A percentile compares a stretch with the other conserved stretches of the same genome.
Evolutionary conservation across 2,888 invertebrate species (phyloP).

Genomic region (Sphinx pinastri): DNA sequence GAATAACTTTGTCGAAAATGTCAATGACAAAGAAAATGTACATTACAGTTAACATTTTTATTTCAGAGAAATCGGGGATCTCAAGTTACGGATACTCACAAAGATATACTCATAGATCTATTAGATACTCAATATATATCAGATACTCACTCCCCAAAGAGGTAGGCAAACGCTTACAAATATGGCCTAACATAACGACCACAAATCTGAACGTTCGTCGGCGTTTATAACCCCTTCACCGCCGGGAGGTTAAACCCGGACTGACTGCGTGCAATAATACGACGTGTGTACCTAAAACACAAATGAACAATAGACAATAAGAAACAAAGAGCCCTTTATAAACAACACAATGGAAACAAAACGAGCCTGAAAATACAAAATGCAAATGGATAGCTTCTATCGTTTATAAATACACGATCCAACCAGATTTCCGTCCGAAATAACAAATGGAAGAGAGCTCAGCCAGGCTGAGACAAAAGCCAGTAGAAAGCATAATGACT

Average conservation of each 20-base stretch:
- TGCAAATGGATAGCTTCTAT: slow-evolving; percentile 11
- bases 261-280: too few relatives aligned
- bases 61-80: neutral
- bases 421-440: slow-evolving; percentile 34
- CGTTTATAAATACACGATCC: slow-evolving; percentile 14
- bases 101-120: too few relatives aligned
- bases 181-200: too few relatives aligned
- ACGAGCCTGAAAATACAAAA: slow-evolving; percentile 10
- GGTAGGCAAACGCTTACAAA: too few relatives aligned
- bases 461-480: slow-evolving; percentile 35
- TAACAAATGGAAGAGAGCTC: slow-evolving; percentile 36
- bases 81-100: too few relatives aligned
- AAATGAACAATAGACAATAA: neutral
- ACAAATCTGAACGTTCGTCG: too few relatives aligned
- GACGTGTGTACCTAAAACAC: too few relatives aligned
- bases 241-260: too few relatives aligned
- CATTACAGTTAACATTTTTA: neutral
- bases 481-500: slow-evolving; percentile 44
- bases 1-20: slow-evolving; percentile 47
- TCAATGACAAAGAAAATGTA: slow-evolving; percentile 31
- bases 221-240: too few relatives aligned
- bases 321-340: neutral
- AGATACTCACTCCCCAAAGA: too few relatives aligned
- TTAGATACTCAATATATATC: too few relatives aligned
- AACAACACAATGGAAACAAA: neutral